Conservation (phyloP, 2,113 vertebrate species). For the Calcarius ornatus region DNA sequence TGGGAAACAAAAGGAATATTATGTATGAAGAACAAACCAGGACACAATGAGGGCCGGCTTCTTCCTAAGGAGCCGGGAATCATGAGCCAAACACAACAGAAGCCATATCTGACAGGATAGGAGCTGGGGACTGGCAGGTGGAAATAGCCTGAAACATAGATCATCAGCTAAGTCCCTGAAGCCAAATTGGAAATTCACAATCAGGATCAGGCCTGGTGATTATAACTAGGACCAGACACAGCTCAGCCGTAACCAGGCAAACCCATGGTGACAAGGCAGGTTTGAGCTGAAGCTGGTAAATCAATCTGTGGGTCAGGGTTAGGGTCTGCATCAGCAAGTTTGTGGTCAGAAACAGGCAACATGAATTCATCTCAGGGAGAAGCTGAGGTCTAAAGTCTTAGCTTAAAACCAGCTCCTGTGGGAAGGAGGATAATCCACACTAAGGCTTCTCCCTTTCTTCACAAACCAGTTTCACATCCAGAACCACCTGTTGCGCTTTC, state of each 20-base stretch:
- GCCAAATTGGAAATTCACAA: not conserved
- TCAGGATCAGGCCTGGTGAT: not conserved
- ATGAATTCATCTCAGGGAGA: not conserved
- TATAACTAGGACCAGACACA: not conserved
- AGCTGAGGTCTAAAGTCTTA: not conserved
- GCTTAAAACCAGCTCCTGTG: not conserved
- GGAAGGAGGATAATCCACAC: not conserved
- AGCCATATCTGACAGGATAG: not conserved
- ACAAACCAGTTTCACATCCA: not conserved
- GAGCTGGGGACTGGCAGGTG: not conserved
- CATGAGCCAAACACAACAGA: not conserved
- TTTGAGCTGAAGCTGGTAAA: not conserved
- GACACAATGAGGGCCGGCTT: fast-evolving
- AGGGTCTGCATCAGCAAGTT: not conserved
- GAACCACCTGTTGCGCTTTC: not conserved
- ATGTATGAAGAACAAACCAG: not conserved
- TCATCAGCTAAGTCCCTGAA: not conserved
- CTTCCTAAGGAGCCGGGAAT: not conserved
- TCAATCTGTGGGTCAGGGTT: not conserved
- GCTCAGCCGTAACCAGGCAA: not conserved
- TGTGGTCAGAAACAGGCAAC: not conserved
- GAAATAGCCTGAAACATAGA: not conserved
- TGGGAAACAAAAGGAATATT: not conserved
- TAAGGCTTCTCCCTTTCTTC: not conserved
- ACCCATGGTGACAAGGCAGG: not conserved